phyloP scores from a whole-genome alignment of 2,888 invertebrate species.

The Icerya purchasi region DNA sequence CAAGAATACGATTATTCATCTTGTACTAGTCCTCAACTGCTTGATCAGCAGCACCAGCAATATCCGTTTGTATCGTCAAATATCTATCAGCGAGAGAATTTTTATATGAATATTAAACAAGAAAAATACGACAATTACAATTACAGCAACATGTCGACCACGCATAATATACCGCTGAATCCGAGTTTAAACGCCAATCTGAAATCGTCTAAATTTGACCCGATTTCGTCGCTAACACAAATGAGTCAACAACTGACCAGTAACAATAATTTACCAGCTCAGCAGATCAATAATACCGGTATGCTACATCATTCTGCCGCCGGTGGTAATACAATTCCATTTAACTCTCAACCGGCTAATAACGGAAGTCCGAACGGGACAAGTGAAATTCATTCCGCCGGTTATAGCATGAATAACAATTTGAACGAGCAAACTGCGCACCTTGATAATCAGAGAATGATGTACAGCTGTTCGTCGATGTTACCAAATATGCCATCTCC shows the following conservation, averaged over 20 bases:
- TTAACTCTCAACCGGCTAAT: too few relatives aligned
- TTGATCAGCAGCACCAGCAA: constrained; percentile 11
- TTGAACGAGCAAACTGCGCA: neutral
- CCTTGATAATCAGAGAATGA: constrained; percentile 21
- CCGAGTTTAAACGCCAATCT: constrained; percentile 17
- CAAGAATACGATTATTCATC: constrained; percentile 13
- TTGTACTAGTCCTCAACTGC: constrained; percentile 17
- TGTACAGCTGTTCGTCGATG: constrained; percentile 26
- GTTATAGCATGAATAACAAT: too few relatives aligned
- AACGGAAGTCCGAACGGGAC: too few relatives aligned
- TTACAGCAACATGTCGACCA: constrained; percentile 14
- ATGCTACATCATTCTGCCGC: too few relatives aligned
- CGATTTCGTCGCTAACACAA: constrained; percentile 78
- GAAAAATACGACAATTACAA: neutral
- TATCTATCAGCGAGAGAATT: neutral
- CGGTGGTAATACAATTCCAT: too few relatives aligned
- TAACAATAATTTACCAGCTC: constrained; percentile 39
- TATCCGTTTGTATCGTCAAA: constrained; percentile 11
- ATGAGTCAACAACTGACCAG: constrained; percentile 84
- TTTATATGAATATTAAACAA: neutral
- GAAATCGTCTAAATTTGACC: constrained; percentile 53
- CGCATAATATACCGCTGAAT: constrained; percentile 26
- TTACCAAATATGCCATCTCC: constrained; percentile 16
- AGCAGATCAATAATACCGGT: constrained; percentile 32
- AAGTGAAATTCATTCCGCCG: too few relatives aligned